Base-by-base conservation (phyloP, 2,113 vertebrate species). In the Lasiurus cinereus region DNA sequence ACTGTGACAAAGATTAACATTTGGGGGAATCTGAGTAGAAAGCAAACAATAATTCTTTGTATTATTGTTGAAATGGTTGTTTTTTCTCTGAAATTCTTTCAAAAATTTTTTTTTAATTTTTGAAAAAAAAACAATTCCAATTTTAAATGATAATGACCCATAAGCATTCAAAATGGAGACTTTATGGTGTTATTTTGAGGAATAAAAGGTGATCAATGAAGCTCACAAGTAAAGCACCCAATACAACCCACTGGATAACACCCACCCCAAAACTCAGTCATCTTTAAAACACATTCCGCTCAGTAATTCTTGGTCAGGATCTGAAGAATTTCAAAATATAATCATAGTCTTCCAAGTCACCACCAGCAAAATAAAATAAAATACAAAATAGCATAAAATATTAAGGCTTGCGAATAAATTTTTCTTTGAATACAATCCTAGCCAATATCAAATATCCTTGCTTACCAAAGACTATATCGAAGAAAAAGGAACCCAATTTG, bases 31-130 rank as follows among this genome's bases (percentile, higher is more conserved):
- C 9, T 59, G 2, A 74, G 5, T 3, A 67, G 29, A 76, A 19
- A 50, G 8, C 52, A 72, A 78, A 39, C 15, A 79, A 36, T 33
- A 59, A 83, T 64, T 79, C 6, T 90, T 86, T 43, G 12, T 24
- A 52, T 2, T 31, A 21, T 78, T 18, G n/a, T 8, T 89, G 8
- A 21, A n/a, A 54, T 83, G 31, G 5, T 54, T 86, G 14, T 79
- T n/a, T 46, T 79, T n/a, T 46, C 8, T 50, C 19, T 90, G 39
- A 93, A 80, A 43, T 94, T 84, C 77, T 88, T 88, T 83, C 39
- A 39, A 93, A 82, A 88, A 78, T 86, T 18, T 8, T n/a, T 64
- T 64, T 66, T 31, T 16, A 31, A 33, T 69, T 69, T 69, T 69
- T 33, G 7, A 46, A 50, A 46, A 50, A 67, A 46, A 50, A 59